Evolutionary conservation across 2,888 invertebrate species (phyloP), one percentile per base, ranked within the genome.

Genomic region (Epinotia bilunana): DNA sequence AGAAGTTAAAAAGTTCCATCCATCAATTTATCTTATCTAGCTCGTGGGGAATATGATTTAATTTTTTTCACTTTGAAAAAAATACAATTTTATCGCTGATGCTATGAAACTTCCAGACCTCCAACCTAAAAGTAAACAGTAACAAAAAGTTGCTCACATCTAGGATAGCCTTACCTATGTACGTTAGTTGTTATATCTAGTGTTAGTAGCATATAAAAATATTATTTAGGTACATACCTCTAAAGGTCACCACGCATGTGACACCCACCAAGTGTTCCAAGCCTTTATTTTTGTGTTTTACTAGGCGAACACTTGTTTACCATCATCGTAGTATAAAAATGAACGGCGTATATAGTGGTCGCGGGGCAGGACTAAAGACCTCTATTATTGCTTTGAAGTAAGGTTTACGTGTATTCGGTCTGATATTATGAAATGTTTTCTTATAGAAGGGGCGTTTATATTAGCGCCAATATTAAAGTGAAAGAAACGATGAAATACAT

Each of bases 81-180:
- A 28, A 28, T 0, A 3, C 5, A 28, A 28, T 28, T 28, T 28
- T 28, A 28, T 28, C 3, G 28, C 28, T 28, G 28, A 28, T 28
- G 5, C 2, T 28, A 5, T 28, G 28, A 28, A 28, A 28, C 28
- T 28, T 28, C 28, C 28, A 28, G 28, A 28, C 28, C 2, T 20
- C 20, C 20, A 20, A 20, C 20, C 20, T 63, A 43, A 43, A 20
- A n/a, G n/a, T n/a, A n/a, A n/a, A n/a, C n/a, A n/a, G n/a, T n/a
- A n/a, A n/a, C n/a, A n/a, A n/a, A n/a, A n/a, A 43, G n/a, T 67
- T 67, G 67, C 67, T 67, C 67, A 67, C 6, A 18, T 55, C 18
- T 57, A 67, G 55, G 28, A 55, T 67, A 67, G 33, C 67, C 5
- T 11, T 3, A 3, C 20, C 57, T 63, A 39, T 67, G 67, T 67